Percentiles rank a stretch among this genome's conserved stretches.
Conservation (phyloP, 2,888 invertebrate genomes). For the Plebejus anna region DNA sequence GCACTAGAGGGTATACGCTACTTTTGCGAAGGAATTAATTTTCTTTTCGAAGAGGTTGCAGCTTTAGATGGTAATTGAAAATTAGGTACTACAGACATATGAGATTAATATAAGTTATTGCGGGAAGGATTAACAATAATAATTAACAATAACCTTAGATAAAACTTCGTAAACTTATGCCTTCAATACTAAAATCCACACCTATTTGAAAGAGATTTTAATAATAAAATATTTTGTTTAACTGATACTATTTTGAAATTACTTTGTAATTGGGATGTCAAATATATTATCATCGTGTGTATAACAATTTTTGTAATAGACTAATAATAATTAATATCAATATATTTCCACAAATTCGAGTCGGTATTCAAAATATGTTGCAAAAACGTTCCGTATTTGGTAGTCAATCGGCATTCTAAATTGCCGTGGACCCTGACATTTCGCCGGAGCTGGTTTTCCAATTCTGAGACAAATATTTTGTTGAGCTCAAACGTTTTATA, state of each 20-base stretch:
- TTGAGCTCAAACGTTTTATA: slow-evolving; percentile 20
- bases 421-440: slow-evolving; percentile 69
- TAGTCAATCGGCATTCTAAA: slow-evolving; percentile 56
- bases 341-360: slow-evolving; percentile 31
- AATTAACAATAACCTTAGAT: no score
- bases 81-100: not conserved
- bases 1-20: not conserved
- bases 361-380: slow-evolving; percentile 40
- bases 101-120: not conserved
- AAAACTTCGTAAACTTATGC: no score
- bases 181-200: no score
- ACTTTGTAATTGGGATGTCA: not conserved
- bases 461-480: slow-evolving; percentile 33
- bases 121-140: no score
- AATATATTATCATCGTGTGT: not conserved
- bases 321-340: not conserved
- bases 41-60: not conserved
- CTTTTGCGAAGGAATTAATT: not conserved
- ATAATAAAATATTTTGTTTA: not conserved
- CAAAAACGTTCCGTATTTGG: slow-evolving; percentile 41
- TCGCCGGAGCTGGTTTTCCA: slow-evolving; percentile 54
- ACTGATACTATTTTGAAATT: not conserved
- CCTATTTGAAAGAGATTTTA: no score
- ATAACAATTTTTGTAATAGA: slow-evolving; percentile 10
- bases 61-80: not conserved